Conservation (phyloP, 2,797 vertebrate genomes). For the Decapterus maruadsi region DNA sequence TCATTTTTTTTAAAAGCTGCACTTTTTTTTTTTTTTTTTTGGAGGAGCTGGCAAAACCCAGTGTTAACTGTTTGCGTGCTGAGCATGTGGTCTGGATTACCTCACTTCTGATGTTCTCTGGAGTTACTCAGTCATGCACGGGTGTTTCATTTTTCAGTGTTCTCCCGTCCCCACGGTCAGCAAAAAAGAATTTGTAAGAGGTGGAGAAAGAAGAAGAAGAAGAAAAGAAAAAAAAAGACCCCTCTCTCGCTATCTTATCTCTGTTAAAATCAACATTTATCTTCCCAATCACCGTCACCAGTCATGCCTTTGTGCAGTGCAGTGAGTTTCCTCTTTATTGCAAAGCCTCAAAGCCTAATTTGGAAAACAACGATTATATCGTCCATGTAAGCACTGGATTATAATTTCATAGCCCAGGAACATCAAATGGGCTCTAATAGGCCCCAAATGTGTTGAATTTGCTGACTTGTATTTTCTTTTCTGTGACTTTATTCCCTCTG, state of each 20-base stretch:
- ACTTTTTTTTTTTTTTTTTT: no score
- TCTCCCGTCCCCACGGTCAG: slow-evolving; percentile 37
- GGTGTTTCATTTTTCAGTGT: slow-evolving; percentile 75
- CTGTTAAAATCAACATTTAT: slow-evolving; percentile 64
- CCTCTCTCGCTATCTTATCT: slow-evolving; percentile 56
- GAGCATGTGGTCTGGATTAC: slow-evolving; percentile 96
- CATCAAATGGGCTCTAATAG: slow-evolving; percentile 73
- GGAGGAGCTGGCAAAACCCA: slow-evolving; percentile 84
- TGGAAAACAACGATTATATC: slow-evolving; percentile 74
- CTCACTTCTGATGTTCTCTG: slow-evolving; percentile 78
- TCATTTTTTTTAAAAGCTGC: slow-evolving; percentile 87
- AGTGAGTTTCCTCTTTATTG: slow-evolving; percentile 61
- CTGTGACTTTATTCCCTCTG: slow-evolving; percentile 56
- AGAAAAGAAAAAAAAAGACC: slow-evolving; percentile 22
- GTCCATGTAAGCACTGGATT: slow-evolving; percentile 75
- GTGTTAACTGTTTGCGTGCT: slow-evolving; percentile 94
- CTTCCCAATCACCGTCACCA: slow-evolving; percentile 49
- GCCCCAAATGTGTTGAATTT: slow-evolving; percentile 75
- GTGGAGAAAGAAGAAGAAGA: slow-evolving; percentile 7
- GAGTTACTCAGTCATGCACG: slow-evolving; percentile 87
- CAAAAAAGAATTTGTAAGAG: slow-evolving; percentile 59
- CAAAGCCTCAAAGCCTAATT: slow-evolving; percentile 75
- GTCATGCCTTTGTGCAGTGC: slow-evolving; percentile 55
- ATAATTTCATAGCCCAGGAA: slow-evolving; percentile 77
- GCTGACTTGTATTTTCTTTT: slow-evolving; percentile 66